These are phyloP conservation scores for Oenanthe melanoleuca DNA, from an alignment of 2,113 vertebrate species.

Conservation along the genomic window DNA sequence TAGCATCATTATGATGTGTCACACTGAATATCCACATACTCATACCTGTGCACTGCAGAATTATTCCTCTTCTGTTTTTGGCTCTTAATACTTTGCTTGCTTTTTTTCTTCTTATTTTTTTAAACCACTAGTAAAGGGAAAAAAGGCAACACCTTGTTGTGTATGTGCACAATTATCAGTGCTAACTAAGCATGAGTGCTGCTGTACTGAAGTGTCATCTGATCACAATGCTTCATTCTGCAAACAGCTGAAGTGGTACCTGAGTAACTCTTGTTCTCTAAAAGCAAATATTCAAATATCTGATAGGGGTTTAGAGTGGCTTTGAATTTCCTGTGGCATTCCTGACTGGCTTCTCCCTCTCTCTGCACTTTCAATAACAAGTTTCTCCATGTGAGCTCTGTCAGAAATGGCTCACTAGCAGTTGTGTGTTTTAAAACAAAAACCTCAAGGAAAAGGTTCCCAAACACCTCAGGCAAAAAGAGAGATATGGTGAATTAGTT, in stretches of 20 bases:
- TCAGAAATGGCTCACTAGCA: neutral
- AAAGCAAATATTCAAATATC: neutral
- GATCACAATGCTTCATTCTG: neutral
- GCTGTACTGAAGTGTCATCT: neutral
- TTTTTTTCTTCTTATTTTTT: neutral
- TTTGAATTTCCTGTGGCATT: neutral
- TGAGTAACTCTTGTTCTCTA: neutral
- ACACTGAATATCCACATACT: neutral
- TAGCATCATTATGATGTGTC: neutral
- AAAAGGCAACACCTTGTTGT: neutral
- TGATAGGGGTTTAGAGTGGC: neutral
- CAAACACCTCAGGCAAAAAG: neutral
- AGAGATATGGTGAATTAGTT: neutral
- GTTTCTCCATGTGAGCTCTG: neutral
- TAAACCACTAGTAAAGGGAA: neutral
- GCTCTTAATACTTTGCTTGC: neutral
- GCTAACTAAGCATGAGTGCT: neutral
- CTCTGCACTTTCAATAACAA: neutral
- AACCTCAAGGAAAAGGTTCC: neutral
- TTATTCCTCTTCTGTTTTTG: neutral
- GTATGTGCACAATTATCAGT: neutral
- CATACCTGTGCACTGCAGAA: neutral
- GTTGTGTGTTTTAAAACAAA: neutral
- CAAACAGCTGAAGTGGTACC: neutral
- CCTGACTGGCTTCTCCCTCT: neutral